Conservation (phyloP, 2,113 vertebrate species). For the Syngnathus floridae region DNA sequence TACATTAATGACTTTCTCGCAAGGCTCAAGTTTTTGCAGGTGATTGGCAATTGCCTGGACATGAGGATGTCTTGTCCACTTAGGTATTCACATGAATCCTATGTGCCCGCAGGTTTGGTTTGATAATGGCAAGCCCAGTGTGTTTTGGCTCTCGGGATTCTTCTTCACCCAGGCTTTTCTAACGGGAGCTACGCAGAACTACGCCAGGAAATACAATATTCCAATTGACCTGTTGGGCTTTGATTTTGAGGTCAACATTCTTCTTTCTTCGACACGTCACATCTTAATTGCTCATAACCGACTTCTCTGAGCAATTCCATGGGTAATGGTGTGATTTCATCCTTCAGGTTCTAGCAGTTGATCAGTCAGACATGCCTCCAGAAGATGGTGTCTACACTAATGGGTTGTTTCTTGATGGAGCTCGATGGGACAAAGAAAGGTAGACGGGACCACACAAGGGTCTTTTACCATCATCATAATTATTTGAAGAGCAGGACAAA, state of each 20-base stretch:
- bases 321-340: constrained; percentile 5
- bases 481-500: neutral
- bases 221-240: constrained; percentile 89
- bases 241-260: constrained; percentile 81
- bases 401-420: constrained; percentile 88
- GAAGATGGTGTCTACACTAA: constrained; percentile 87
- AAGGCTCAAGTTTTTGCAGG: constrained; percentile 86
- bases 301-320: neutral
- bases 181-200: constrained; percentile 95
- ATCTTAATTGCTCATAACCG: neutral
- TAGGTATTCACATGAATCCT: constrained; percentile 2
- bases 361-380: constrained; percentile 70
- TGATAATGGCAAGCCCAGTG: constrained; percentile 74
- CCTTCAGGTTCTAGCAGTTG: constrained; percentile 53
- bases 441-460: constrained; percentile 30
- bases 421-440: constrained; percentile 84
- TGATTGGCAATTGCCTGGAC: constrained; percentile 44
- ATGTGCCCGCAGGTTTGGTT: constrained; percentile 77
- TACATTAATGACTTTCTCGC: constrained; percentile 84
- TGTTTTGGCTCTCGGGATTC: constrained; percentile 93
- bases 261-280: neutral
- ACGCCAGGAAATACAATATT: constrained; percentile 86
- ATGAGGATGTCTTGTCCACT: neutral
- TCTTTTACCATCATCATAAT: neutral
- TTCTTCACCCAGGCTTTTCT: constrained; percentile 97